Evolutionary conservation across 2,888 invertebrate species (phyloP).

Genomic region (Punctoribates punctum): DNA sequence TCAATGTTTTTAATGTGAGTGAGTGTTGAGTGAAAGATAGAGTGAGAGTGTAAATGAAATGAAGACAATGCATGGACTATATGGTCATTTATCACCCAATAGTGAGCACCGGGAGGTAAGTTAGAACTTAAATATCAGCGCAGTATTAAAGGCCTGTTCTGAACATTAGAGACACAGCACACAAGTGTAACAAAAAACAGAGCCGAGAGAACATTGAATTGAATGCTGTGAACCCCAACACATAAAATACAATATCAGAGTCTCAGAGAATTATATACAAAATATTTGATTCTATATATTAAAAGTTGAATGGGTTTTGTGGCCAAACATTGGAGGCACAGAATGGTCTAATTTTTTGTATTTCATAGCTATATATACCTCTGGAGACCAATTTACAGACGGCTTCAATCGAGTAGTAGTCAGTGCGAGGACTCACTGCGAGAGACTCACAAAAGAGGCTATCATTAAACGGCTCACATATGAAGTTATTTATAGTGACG

Average conservation of each 20-base stretch:
- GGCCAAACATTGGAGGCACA: not conserved
- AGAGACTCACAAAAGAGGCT: not conserved
- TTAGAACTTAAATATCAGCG: slow-evolving; percentile 24
- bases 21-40: no score
- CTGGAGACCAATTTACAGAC: not conserved
- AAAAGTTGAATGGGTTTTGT: slow-evolving; percentile 2
- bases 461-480: slow-evolving; percentile 7
- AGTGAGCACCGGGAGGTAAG: slow-evolving; percentile 25
- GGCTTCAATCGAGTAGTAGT: slow-evolving; percentile 3
- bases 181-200: not conserved
- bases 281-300: slow-evolving; percentile 19
- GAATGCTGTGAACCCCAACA: slow-evolving; percentile 3
- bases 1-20: no score
- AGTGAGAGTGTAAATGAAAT: no score
- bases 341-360: not conserved
- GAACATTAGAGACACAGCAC: not conserved
- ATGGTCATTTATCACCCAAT: slow-evolving; percentile 32
- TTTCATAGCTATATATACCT: not conserved
- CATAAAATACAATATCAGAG: slow-evolving; percentile 3
- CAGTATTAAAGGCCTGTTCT: not conserved
- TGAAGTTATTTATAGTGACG: slow-evolving; percentile 37
- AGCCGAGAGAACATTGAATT: not conserved
- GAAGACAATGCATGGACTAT: slow-evolving; percentile 18
- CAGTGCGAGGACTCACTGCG: slow-evolving; percentile 10
- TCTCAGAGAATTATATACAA: not conserved